Conservation (phyloP, 2,113 vertebrate genomes). For the Pterocles gutturalis region DNA sequence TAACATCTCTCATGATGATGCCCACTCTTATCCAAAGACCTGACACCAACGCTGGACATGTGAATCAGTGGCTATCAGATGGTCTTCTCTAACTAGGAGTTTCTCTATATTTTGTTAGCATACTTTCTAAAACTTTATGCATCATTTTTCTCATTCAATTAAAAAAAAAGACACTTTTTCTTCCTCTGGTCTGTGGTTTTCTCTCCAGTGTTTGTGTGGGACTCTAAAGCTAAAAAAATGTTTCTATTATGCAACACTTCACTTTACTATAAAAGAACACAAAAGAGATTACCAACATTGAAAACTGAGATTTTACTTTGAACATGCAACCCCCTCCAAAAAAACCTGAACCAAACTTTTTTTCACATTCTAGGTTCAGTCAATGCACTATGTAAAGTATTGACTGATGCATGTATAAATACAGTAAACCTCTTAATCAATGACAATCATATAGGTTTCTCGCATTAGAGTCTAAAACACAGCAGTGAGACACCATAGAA, state of each 20-base stretch:
- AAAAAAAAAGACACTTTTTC: background rate
- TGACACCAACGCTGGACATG: background rate
- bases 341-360: background rate
- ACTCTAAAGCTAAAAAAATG: background rate
- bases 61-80: background rate
- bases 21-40: background rate
- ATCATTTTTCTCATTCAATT: background rate
- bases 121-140: background rate
- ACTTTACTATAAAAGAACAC: background rate
- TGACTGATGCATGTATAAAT: background rate
- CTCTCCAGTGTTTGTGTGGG: background rate
- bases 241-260: background rate
- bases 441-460: background rate
- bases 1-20: background rate
- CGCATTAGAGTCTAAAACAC: background rate
- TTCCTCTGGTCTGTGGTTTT: background rate
- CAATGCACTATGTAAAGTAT: background rate
- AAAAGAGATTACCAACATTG: background rate
- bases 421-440: background rate
- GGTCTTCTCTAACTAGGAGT: background rate
- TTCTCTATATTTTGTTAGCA: background rate
- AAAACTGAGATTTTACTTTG: background rate
- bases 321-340: fast-evolving
- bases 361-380: background rate
- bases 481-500: background rate